Evolutionary conservation across 2,797 vertebrate genomes (phyloP), one percentile per base, ranked within the genome.

Genomic region (Sebastes steindachneri): DNA sequence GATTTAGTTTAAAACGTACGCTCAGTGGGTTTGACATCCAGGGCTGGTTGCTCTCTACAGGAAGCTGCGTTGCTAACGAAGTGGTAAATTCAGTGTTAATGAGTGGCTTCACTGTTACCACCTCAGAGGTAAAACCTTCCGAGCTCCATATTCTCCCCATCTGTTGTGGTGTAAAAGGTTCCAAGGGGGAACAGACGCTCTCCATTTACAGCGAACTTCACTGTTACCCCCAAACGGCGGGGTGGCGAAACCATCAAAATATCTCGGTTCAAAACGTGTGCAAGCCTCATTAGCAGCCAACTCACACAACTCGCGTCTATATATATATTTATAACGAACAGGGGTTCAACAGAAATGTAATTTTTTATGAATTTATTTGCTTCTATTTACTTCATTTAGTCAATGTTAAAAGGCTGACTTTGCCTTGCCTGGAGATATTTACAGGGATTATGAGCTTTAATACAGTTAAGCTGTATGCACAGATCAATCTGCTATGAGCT

Each of bases 31-130:
- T 86, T 96, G 95, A 96, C 95, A 97, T 96, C 91, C 93, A 95
- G 63, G 92, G 96, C 96, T 96, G 96, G 96, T 95, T 95, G 94
- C 96, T 97, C 97, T 97, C 98, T 96, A 96, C 98, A 98, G 98
- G 98, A 99, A 98, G 97, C 96, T 92, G 94, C 25, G 85, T 96
- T 93, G 98, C 97, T 99, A 99, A 99, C 97, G 93, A 99, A 99
- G 98, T 99, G 98, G 97, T 99, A 99, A 99, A 99, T 99, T 99
- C 98, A 99, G 98, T 97, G 98, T 98, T 99, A 99, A 99, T 99
- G 98, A 99, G 97, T 97, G 97, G 97, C 97, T 98, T 98, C 98
- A 97, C 97, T 98, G 98, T 97, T 98, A 97, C 96, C 97, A 99
- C 97, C 97, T 99, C 96, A 85, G 96, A 97, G 97, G 97, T 97